Conservation (phyloP, 2,888 invertebrate species). For the Cetonia aurata region DNA sequence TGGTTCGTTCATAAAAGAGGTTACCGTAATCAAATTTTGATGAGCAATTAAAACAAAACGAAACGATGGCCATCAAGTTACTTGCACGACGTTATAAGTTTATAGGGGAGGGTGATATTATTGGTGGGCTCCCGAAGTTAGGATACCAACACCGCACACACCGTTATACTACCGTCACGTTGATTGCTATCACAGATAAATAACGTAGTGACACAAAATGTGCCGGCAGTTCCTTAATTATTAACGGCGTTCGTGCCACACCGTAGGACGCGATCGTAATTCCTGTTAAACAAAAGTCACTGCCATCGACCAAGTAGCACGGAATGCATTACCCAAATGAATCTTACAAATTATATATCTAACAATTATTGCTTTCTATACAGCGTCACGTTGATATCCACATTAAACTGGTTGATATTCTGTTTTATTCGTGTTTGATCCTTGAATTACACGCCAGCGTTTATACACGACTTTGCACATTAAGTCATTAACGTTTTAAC, state of each 20-base stretch:
- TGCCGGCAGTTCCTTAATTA: constrained; percentile 38
- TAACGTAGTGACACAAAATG: constrained; percentile 41
- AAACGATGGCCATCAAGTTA: constrained; percentile 65
- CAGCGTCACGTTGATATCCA: constrained; percentile 57
- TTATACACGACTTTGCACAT: constrained; percentile 49
- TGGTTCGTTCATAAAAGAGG: constrained; percentile 60
- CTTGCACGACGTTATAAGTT: constrained; percentile 62
- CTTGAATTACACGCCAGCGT: constrained; percentile 56
- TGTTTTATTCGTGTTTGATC: constrained; percentile 57
- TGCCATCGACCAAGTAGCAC: constrained; percentile 16
- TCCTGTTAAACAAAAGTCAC: constrained; percentile 30
- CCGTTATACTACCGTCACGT: constrained; percentile 14
- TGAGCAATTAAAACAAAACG: constrained; percentile 67
- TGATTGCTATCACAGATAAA: constrained; percentile 45
- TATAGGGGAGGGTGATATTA: constrained; percentile 54
- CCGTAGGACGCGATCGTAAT: constrained; percentile 5
- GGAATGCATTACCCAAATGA: constrained; percentile 62
- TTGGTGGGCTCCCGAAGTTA: constrained; percentile 44
- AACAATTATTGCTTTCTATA: constrained; percentile 60
- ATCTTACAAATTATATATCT: constrained; percentile 61
- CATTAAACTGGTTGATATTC: constrained; percentile 60
- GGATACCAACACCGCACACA: constrained; percentile 28
- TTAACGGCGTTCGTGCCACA: constrained; percentile 16
- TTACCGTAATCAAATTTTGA: constrained; percentile 67
- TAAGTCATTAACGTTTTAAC: constrained; percentile 43